Base-by-base conservation (phyloP, 2,888 invertebrate species). In the Euclidia mi region DNA sequence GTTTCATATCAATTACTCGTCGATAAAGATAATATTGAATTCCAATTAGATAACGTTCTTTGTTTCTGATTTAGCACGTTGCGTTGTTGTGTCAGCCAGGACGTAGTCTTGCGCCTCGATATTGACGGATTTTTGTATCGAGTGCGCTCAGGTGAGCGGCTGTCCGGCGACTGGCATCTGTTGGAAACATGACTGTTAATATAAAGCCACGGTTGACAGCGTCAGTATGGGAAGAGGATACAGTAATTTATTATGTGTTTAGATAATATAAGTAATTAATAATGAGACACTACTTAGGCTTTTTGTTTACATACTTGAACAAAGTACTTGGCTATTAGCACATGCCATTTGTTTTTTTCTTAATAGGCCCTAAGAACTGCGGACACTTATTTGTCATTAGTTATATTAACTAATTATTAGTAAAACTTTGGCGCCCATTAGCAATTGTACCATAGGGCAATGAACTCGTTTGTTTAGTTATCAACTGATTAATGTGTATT, bases 1-100 rank as follows among this genome's bases (percentile, higher is more conserved):
- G 85, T 88, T 87, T 86, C 86, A 82, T 92, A 93, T 90, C 92
- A 91, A 91, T 89, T 89, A 87, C 79, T 75, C 71, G 75, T 74
- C 79, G 88, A 89, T 90, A 90, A 78, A 77, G 89, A 91, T 90
- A 89, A 89, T 62, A 64, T 76, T 65, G 53, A 74, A 75, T 75
- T 73, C 67, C 65, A 71, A 68, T 64, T 65, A 73, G 82, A 84
- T 81, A 79, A 79, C 63, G 53, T 61, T 50, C 57, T 74, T 67
- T 65, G 59, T 79, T 76, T 74, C 76, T 65, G 41, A 17, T 52
- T n/a, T n/a, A 53, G 64, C 66, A 56, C 46, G 40, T 41, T 55
- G 42, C 29, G 32, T 51, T 46, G 25, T 38, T 42, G 20, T 49
- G 32, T 25, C 40, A 46, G 37, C 35, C 45, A 32, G 11, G 2